A percentile compares a stretch with the other conserved stretches of the same genome.
Conservation (phyloP, 2,888 invertebrate genomes). For the Megaustenia siamemsis region DNA sequence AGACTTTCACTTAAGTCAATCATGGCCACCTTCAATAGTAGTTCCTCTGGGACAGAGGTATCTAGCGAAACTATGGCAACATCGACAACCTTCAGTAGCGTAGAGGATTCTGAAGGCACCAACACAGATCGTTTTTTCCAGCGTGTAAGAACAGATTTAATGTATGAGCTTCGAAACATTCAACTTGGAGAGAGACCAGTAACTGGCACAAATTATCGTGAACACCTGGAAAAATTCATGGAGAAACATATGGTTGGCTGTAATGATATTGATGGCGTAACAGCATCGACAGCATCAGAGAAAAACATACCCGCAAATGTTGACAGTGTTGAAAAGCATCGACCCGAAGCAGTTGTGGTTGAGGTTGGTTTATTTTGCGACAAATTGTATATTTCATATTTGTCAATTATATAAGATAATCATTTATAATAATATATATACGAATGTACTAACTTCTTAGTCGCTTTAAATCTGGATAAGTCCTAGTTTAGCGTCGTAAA, state of each 20-base stretch:
- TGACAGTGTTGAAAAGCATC: slow-evolving; percentile 71
- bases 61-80: neutral
- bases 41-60: too few relatives aligned
- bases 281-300: slow-evolving; percentile 54
- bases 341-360: slow-evolving; percentile 75
- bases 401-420: too few relatives aligned
- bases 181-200: slow-evolving; percentile 76
- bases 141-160: slow-evolving; percentile 67
- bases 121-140: slow-evolving; percentile 32
- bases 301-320: slow-evolving; percentile 70
- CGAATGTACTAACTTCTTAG: too few relatives aligned
- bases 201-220: slow-evolving; percentile 71
- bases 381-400: too few relatives aligned
- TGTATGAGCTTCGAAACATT: slow-evolving; percentile 75
- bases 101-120: neutral
- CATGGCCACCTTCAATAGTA: too few relatives aligned
- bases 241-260: slow-evolving; percentile 62
- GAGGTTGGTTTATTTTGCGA: slow-evolving; percentile 62
- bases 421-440: too few relatives aligned
- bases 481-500: too few relatives aligned
- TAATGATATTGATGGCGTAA: slow-evolving; percentile 35
- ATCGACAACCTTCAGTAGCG: neutral
- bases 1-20: too few relatives aligned
- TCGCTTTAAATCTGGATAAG: too few relatives aligned
- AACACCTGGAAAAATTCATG: slow-evolving; percentile 73